Evolutionary conservation across 2,113 vertebrate genomes (phyloP).

Genomic region (Rhegmatorhina hoffmannsi): DNA sequence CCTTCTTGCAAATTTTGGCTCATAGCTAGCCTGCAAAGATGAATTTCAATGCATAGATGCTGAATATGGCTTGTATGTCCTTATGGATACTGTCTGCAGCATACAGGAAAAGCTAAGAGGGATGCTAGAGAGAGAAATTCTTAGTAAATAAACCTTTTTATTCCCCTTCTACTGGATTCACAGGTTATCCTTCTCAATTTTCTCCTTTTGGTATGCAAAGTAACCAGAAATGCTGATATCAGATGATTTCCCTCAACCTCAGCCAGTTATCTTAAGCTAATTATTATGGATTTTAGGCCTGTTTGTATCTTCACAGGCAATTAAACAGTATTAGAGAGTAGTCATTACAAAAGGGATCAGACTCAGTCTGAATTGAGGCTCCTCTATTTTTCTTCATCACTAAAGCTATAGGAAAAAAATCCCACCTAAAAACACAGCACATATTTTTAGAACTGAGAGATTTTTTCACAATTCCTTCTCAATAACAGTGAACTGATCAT

Average conservation of each 20-base stretch:
- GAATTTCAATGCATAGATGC: neutral
- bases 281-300: conserved; percentile 46
- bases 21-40: neutral
- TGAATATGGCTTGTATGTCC: neutral
- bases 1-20: neutral
- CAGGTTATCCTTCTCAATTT: neutral
- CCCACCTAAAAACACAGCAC: neutral
- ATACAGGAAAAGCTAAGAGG: neutral
- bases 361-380: neutral
- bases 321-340: conserved; percentile 34
- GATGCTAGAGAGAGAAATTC: neutral
- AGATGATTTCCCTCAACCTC: neutral
- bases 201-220: neutral
- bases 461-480: neutral
- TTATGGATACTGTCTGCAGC: neutral
- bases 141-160: neutral
- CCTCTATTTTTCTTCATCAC: neutral
- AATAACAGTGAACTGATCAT: neutral
- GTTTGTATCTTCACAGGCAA: conserved; percentile 31
- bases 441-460: neutral
- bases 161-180: neutral
- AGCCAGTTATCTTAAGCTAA: conserved; percentile 41
- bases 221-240: conserved; percentile 9
- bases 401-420: neutral
- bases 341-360: conserved; percentile 6